phyloP scores from a whole-genome alignment of 2,113 vertebrate genomes.

The Rhodinocichla rosea region DNA sequence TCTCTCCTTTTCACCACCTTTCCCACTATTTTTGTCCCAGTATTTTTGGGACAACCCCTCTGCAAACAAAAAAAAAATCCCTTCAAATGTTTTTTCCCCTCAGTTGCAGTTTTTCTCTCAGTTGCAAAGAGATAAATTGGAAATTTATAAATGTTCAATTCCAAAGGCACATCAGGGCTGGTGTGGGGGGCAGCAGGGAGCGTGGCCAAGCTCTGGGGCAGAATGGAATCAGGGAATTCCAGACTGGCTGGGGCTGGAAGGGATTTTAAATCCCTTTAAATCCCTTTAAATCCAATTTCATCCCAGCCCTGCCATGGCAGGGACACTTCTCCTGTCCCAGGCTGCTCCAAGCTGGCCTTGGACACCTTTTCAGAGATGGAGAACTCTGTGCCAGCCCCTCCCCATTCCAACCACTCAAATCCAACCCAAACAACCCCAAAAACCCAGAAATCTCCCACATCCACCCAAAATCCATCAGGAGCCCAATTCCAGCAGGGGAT shows the following conservation, averaged over 20 bases:
- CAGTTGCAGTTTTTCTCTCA: background rate
- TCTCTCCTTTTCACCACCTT: background rate
- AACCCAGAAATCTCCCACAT: accelerated
- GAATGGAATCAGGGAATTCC: background rate
- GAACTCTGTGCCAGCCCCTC: background rate
- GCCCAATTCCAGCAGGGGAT: background rate
- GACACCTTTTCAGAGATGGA: background rate
- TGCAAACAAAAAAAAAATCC: background rate
- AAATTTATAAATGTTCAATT: background rate
- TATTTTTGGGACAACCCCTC: background rate
- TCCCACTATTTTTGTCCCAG: background rate
- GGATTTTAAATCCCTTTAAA: background rate
- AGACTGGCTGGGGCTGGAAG: no score
- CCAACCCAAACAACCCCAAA: background rate
- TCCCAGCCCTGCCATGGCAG: background rate
- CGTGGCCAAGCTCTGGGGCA: no score
- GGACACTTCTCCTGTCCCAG: background rate
- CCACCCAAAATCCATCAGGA: background rate
- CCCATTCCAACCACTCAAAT: background rate
- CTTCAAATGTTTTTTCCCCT: background rate
- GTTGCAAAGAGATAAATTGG: background rate
- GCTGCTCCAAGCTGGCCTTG: background rate
- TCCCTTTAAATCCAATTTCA: background rate
- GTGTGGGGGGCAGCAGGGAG: background rate
- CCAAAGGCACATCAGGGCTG: background rate